phyloP scores from a whole-genome alignment of 1,140 invertebrate genomes.

The Dendroctonus ponderosae region DNA sequence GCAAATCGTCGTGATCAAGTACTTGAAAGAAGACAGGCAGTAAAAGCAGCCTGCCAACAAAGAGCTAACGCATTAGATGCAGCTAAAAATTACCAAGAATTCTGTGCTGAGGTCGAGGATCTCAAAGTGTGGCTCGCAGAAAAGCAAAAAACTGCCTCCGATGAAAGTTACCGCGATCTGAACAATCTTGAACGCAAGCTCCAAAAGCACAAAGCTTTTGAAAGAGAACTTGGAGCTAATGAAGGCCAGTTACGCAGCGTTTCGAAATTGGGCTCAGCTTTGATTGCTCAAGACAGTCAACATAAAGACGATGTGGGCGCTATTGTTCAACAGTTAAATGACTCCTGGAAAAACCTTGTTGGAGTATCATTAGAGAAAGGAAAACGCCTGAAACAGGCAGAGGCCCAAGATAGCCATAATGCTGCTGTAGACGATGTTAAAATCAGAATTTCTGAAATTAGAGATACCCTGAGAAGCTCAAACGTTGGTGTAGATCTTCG shows the following conservation, averaged over 20 bases:
- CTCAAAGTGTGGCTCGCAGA: constrained; percentile 86
- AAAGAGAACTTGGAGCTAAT: constrained; percentile 89
- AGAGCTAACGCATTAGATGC: constrained; percentile 72
- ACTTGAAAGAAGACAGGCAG: constrained; percentile 65
- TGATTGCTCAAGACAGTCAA: constrained; percentile 71
- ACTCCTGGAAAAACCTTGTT: constrained; percentile 70
- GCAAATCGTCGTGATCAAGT: constrained; percentile 74
- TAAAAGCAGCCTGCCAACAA: constrained; percentile 72
- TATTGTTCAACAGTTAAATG: constrained; percentile 67
- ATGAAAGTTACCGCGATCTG: constrained; percentile 90
- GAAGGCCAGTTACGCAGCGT: constrained; percentile 83
- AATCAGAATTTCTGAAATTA: constrained; percentile 77
- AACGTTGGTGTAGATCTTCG: constrained; percentile 83
- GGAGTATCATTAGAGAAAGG: constrained; percentile 79
- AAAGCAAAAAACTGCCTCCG: constrained; percentile 86
- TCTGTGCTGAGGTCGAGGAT: constrained; percentile 86
- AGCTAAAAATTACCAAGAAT: constrained; percentile 80
- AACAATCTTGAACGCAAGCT: constrained; percentile 90
- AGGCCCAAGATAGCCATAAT: constrained; percentile 78
- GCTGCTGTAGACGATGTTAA: constrained; percentile 74
- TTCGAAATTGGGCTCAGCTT: constrained; percentile 72
- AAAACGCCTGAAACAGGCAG: constrained; percentile 72
- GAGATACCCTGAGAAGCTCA: constrained; percentile 69
- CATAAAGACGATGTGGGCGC: constrained; percentile 65
- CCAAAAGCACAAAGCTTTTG: constrained; percentile 97